phyloP scores from a whole-genome alignment of 2,113 vertebrate genomes.

The Steatornis caripensis region DNA sequence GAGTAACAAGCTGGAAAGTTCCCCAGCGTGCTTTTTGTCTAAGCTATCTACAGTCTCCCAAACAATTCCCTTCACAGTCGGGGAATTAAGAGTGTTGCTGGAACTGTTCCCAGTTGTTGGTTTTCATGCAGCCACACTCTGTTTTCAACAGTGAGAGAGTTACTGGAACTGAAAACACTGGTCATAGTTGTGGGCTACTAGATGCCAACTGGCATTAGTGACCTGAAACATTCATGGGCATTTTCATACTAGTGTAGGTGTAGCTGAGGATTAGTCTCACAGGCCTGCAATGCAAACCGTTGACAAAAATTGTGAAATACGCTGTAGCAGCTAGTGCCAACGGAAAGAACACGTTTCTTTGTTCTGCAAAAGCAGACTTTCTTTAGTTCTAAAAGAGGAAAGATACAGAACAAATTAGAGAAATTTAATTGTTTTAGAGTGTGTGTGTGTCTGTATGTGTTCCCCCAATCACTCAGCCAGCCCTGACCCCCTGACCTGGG shows the following conservation, averaged over 20 bases:
- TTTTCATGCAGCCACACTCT: not conserved
- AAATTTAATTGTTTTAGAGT: not conserved
- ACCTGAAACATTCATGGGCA: not conserved
- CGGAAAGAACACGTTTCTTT: not conserved
- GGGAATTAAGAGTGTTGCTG: not conserved
- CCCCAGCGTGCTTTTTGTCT: not conserved
- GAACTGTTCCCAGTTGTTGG: not conserved
- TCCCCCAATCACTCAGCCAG: not conserved
- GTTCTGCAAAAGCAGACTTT: not conserved
- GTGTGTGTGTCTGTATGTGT: not conserved
- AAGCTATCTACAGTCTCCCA: not conserved
- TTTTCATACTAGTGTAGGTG: not conserved
- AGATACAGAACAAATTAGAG: not conserved
- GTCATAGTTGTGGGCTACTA: not conserved
- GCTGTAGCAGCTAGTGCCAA: not conserved
- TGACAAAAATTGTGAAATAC: not conserved
- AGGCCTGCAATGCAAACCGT: not conserved
- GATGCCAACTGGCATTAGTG: not conserved
- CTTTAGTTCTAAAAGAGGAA: not conserved
- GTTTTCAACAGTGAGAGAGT: not conserved
- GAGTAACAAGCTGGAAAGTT: not conserved
- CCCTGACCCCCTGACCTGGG: not conserved
- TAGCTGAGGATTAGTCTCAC: not conserved
- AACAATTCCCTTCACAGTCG: not conserved
- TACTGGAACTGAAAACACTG: not conserved